Evolutionary conservation across 2,888 invertebrate species (phyloP).

Genomic region (Tholera decimalis): DNA sequence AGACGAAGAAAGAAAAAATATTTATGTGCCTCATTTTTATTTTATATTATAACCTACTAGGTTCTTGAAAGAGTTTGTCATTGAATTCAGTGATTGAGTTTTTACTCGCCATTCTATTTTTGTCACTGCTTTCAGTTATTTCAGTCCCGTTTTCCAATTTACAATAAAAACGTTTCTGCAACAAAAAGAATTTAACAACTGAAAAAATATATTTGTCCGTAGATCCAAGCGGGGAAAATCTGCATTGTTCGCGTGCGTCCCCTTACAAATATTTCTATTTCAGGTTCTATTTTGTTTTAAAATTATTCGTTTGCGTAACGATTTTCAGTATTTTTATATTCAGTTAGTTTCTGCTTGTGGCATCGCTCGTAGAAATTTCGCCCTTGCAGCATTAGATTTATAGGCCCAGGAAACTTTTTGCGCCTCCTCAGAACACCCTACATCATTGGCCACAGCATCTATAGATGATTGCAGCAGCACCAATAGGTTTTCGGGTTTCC

Average conservation of each 20-base stretch:
- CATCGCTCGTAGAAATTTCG: too few relatives aligned
- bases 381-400: too few relatives aligned
- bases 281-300: constrained; percentile 19
- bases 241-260: constrained; percentile 16
- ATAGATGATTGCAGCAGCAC: too few relatives aligned
- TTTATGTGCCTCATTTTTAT: too few relatives aligned
- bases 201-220: constrained; percentile 10
- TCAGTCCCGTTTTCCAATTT: constrained; percentile 8
- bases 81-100: not conserved
- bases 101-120: not conserved
- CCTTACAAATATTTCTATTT: constrained; percentile 5
- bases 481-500: too few relatives aligned
- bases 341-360: not conserved
- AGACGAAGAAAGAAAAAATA: too few relatives aligned
- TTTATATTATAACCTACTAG: too few relatives aligned
- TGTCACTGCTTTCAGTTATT: constrained; percentile 18
- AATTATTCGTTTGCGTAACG: not conserved
- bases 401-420: too few relatives aligned
- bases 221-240: constrained; percentile 1
- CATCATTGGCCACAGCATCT: too few relatives aligned
- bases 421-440: too few relatives aligned
- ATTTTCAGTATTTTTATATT: not conserved
- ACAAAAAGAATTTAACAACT: constrained; percentile 28
- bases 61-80: not conserved
- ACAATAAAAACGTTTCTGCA: constrained; percentile 13